Evolutionary conservation across 2,888 invertebrate genomes (phyloP).

Genomic region (Machimus atricapillus): DNA sequence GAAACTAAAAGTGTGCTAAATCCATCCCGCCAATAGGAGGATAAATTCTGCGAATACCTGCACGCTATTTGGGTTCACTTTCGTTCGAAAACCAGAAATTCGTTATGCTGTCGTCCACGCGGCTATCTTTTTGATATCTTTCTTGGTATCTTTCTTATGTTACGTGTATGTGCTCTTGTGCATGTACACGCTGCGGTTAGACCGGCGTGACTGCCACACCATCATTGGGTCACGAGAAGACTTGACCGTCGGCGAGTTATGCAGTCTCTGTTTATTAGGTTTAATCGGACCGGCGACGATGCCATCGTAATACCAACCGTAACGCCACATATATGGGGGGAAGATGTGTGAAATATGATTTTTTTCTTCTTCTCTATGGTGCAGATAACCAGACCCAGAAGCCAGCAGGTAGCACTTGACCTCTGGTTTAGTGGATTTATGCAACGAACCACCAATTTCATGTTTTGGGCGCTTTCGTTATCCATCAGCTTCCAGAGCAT

Average conservation of each 20-base stretch:
- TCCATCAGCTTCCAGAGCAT: background rate
- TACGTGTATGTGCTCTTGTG: background rate
- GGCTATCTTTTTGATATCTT: background rate
- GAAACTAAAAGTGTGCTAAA: background rate
- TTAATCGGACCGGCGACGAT: background rate
- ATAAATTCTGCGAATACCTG: slow-evolving; percentile 12
- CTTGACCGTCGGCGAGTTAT: slow-evolving; percentile 3
- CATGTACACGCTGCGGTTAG: background rate
- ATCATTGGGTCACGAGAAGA: slow-evolving; percentile 15
- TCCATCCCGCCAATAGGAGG: background rate
- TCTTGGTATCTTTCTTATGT: background rate
- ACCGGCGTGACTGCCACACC: background rate
- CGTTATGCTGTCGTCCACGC: background rate
- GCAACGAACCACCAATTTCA: background rate
- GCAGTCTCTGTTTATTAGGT: background rate
- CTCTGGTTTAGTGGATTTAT: background rate
- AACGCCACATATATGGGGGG: background rate
- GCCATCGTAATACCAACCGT: background rate
- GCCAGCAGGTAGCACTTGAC: slow-evolving; percentile 5
- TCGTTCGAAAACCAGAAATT: slow-evolving; percentile 16
- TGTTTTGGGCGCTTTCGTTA: background rate
- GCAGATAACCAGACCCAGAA: background rate
- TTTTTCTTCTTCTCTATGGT: background rate
- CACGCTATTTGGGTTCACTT: background rate
- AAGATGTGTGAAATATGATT: background rate